These are phyloP conservation scores for Cantharis rufa DNA, from an alignment of 2,888 invertebrate species.

Conservation along the genomic window DNA sequence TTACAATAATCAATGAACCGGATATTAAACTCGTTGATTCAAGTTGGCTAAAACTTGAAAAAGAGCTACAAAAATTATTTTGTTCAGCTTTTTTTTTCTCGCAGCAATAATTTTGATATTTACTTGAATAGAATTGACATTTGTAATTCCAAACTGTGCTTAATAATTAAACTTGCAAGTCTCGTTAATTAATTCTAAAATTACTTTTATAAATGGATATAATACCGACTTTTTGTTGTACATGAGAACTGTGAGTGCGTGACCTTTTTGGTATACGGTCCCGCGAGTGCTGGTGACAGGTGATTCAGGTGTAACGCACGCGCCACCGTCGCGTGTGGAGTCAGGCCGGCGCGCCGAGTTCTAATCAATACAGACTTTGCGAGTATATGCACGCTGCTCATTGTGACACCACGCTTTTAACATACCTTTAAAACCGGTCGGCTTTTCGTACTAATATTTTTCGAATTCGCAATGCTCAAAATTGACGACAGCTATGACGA, in stretches of 20 bases:
- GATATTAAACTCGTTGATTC: background rate
- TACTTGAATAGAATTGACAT: no score
- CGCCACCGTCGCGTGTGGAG: constrained; percentile 57
- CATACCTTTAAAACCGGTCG: constrained; percentile 25
- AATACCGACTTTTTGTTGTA: background rate
- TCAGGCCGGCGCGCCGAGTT: constrained; percentile 51
- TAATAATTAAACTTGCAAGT: background rate
- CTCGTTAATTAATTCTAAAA: background rate
- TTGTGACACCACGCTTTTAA: constrained; percentile 44
- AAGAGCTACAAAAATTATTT: background rate
- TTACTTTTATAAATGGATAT: background rate
- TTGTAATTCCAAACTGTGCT: background rate
- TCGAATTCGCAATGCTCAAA: background rate
- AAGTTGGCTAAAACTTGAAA: background rate
- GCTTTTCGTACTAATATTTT: background rate
- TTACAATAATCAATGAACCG: background rate
- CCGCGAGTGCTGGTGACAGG: constrained; percentile 54
- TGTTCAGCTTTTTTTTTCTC: background rate
- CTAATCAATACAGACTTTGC: constrained; percentile 49
- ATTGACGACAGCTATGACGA: background rate
- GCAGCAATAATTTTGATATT: background rate
- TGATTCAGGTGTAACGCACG: constrained; percentile 56
- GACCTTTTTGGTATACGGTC: constrained; percentile 31
- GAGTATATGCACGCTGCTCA: constrained; percentile 57
- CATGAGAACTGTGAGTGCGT: constrained; percentile 11